Conservation (phyloP, 1,140 invertebrate genomes). For the Chrysopa pallens region DNA sequence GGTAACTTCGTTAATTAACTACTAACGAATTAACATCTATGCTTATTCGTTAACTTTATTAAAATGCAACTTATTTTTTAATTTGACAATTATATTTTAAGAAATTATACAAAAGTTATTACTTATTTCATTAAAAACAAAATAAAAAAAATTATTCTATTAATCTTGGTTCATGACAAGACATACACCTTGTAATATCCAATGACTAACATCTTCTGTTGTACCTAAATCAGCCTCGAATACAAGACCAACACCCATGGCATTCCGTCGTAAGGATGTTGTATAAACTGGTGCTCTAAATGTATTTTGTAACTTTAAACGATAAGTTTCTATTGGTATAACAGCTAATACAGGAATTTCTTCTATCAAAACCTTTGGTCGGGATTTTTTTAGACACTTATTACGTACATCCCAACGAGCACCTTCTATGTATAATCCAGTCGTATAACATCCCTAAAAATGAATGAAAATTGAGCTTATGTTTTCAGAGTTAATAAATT, state of each 20-base stretch:
- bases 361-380: conserved; percentile 71
- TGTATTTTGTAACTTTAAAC: conserved; percentile 73
- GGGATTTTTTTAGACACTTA: conserved; percentile 49
- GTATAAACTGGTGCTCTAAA: conserved; percentile 74
- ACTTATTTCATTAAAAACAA: conserved; percentile 3
- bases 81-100: too few species aligned
- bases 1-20: too few species aligned
- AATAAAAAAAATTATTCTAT: conserved; percentile 4
- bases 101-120: conserved; percentile 1
- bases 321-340: conserved; percentile 68
- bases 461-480: too few species aligned
- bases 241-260: conserved; percentile 76
- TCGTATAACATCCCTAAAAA: conserved; percentile 58
- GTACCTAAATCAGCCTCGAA: conserved; percentile 76
- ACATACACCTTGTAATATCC: conserved; percentile 77
- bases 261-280: conserved; percentile 63
- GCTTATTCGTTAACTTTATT: too few species aligned
- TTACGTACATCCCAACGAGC: conserved; percentile 64
- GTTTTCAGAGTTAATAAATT: too few species aligned
- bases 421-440: conserved; percentile 80
- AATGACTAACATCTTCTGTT: conserved; percentile 60
- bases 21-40: too few species aligned
- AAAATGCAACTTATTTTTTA: too few species aligned
- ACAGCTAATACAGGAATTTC: conserved; percentile 67
- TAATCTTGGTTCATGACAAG: conserved; percentile 66